phyloP scores from a whole-genome alignment of 2,888 invertebrate species.

The Mesorhabditis spiculigera region DNA sequence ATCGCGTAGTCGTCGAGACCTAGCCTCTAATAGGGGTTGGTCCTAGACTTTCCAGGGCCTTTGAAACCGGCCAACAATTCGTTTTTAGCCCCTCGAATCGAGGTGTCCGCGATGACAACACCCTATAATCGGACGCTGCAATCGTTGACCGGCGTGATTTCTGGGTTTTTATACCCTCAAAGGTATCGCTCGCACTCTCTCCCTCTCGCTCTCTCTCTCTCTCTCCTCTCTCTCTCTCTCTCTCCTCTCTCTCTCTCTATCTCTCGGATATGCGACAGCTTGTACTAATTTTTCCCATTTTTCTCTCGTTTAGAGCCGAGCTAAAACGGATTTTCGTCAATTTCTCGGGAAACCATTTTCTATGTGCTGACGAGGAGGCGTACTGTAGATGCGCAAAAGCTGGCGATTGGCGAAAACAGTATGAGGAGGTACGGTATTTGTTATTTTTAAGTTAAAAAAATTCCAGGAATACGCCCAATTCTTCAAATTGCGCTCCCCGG shows the following conservation, averaged over 20 bases:
- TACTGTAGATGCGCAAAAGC: conserved; percentile 7
- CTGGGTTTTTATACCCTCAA: conserved; percentile 67
- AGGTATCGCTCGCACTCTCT: background rate
- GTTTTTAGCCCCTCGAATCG: conserved; percentile 14
- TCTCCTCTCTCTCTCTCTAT: too few relatives aligned
- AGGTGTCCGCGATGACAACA: conserved; percentile 66
- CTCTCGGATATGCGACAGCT: too few relatives aligned
- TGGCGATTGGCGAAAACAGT: background rate
- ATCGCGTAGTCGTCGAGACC: too few relatives aligned
- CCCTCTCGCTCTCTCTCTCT: too few relatives aligned
- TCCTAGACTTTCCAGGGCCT: too few relatives aligned
- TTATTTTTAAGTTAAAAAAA: background rate
- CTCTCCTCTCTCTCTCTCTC: too few relatives aligned
- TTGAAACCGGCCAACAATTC: background rate
- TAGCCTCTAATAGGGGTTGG: too few relatives aligned
- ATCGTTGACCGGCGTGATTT: conserved; percentile 78
- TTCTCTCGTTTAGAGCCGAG: too few relatives aligned
- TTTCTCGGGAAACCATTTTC: background rate
- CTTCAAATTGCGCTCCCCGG: conserved; percentile 8
- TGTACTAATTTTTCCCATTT: too few relatives aligned
- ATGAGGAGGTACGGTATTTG: conserved; percentile 7
- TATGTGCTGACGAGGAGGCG: background rate
- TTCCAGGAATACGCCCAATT: conserved; percentile 8
- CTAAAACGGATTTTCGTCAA: background rate
- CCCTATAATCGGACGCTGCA: conserved; percentile 84